Conservation (phyloP, 2,888 invertebrate genomes). For the Oeneis ivallda region DNA sequence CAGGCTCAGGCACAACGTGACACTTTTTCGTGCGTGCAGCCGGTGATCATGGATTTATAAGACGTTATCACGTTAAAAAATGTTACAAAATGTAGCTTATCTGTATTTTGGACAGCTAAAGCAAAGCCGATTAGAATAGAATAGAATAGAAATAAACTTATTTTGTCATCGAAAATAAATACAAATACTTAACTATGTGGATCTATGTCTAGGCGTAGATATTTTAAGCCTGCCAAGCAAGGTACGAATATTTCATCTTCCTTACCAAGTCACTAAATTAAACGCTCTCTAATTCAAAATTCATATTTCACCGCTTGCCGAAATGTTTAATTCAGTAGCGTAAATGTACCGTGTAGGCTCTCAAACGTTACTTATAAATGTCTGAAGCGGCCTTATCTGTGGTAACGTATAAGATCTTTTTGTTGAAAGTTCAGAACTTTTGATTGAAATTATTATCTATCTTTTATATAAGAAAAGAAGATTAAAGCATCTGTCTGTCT, state of each 20-base stretch:
- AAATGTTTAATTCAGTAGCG: conserved; percentile 36
- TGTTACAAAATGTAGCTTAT: no score
- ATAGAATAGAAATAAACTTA: no score
- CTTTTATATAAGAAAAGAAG: neutral
- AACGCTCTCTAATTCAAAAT: conserved; percentile 33
- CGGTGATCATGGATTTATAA: no score
- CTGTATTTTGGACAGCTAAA: no score
- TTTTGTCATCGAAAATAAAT: neutral
- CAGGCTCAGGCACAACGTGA: no score
- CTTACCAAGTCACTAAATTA: conserved; percentile 27
- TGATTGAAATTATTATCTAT: neutral
- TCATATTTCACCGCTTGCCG: conserved; percentile 32
- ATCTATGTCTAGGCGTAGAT: neutral
- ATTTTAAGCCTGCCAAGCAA: neutral
- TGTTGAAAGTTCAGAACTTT: neutral
- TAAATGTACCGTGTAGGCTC: conserved; percentile 36
- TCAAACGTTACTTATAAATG: conserved; percentile 52
- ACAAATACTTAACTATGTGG: neutral
- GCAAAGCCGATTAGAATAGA: no score
- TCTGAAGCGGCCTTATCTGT: conserved; percentile 32
- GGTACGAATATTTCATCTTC: conserved; percentile 27
- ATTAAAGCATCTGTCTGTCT: no score
- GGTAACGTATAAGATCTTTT: neutral
- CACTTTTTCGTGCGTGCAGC: no score
- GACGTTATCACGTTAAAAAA: no score